phyloP scores from a whole-genome alignment of 2,113 vertebrate species.

The Melanerpes aurifrons region DNA sequence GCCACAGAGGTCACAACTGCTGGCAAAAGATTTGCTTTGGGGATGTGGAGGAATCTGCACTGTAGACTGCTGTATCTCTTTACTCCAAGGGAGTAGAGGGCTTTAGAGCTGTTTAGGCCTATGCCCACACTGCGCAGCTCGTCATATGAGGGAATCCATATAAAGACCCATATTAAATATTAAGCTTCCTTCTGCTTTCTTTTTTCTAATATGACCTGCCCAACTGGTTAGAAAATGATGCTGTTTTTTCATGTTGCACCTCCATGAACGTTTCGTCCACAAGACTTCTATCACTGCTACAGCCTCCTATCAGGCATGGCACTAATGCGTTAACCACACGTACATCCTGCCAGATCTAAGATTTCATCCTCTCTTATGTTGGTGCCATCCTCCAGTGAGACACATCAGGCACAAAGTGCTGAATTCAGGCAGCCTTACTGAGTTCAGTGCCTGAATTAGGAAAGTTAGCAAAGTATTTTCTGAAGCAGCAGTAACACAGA shows the following conservation, averaged over 20 bases:
- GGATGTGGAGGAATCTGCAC: fast-evolving
- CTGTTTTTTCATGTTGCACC: background rate
- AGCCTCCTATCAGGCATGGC: background rate
- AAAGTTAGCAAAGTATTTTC: background rate
- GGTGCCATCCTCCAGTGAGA: background rate
- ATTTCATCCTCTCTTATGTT: background rate
- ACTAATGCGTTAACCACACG: background rate
- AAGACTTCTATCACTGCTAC: background rate
- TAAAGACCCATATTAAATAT: background rate
- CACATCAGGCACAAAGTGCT: background rate
- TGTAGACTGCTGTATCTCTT: background rate
- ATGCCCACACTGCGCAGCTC: too few species aligned
- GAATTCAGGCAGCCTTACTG: background rate
- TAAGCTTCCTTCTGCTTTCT: background rate
- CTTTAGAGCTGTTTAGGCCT: background rate
- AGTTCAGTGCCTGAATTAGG: background rate
- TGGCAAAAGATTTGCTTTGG: background rate
- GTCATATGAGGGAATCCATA: fast-evolving
- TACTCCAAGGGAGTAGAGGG: background rate
- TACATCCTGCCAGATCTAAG: background rate
- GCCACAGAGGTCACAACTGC: background rate
- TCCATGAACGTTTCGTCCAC: background rate
- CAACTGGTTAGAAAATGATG: background rate
- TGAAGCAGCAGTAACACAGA: background rate
- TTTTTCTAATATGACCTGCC: background rate